These are phyloP conservation scores for Campylomormyrus numenius DNA, from an alignment of 2,113 vertebrate species.

Conservation along the genomic window DNA sequence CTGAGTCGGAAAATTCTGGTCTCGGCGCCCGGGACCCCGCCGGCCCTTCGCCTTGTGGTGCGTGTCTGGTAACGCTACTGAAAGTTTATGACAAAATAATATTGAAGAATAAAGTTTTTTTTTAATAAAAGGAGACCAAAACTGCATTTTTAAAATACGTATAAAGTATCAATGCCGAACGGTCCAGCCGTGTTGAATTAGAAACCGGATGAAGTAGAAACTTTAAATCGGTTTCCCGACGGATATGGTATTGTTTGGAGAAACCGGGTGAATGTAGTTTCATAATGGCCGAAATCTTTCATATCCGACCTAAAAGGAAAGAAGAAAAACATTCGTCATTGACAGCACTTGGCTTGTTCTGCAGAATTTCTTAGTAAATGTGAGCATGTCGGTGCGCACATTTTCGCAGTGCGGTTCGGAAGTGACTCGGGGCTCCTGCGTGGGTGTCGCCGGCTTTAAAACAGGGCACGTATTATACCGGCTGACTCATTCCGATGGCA, in stretches of 20 bases:
- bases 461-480: background rate
- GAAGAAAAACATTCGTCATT: background rate
- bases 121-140: background rate
- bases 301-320: background rate
- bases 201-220: background rate
- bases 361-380: background rate
- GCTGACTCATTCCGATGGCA: background rate
- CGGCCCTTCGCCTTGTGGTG: background rate
- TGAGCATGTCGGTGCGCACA: background rate
- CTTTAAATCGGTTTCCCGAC: background rate
- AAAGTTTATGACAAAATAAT: background rate
- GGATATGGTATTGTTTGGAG: background rate
- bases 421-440: background rate
- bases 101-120: background rate
- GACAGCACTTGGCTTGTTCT: background rate
- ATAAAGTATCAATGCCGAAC: background rate
- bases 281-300: background rate
- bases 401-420: background rate
- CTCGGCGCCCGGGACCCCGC: background rate
- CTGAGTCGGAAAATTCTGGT: background rate
- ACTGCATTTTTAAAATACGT: background rate
- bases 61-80: background rate
- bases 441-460: constrained; percentile 1
- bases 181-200: background rate
- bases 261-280: background rate